Percentiles rank a stretch among this genome's conserved stretches.
Evolutionary conservation across 2,113 vertebrate species (phyloP).

Genomic region (Takifugu bimaculatus): DNA sequence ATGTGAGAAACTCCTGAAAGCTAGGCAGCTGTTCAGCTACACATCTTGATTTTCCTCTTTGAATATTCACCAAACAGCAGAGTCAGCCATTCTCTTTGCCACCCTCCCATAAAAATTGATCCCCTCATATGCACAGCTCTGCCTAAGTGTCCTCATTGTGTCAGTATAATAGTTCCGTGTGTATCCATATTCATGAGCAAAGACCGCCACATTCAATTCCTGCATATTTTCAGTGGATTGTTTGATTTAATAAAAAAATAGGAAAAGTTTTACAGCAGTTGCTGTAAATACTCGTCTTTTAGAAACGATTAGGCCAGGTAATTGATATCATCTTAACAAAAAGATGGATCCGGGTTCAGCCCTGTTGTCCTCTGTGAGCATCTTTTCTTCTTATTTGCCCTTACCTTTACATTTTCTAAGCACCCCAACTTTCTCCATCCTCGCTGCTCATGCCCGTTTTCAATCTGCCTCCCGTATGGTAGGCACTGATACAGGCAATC

Average conservation of each 20-base stretch:
- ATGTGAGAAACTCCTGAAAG: conserved; percentile 17
- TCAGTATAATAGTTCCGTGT: conserved; percentile 3
- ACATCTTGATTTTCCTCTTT: conserved; percentile 10
- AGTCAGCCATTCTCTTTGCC: conserved; percentile 31
- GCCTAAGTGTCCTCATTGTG: conserved; percentile 25
- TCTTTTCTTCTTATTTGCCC: background rate
- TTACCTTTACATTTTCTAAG: conserved; percentile 1
- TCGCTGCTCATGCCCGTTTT: conserved; percentile 12
- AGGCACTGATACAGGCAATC: conserved; percentile 36
- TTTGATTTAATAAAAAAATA: conserved; percentile 33
- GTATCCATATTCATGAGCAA: conserved; percentile 51
- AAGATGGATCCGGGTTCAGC: background rate
- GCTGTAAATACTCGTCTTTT: conserved; percentile 8
- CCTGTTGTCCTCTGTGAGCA: background rate
- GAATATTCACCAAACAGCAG: conserved; percentile 1
- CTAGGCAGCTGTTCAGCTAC: conserved; percentile 6
- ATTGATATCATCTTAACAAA: background rate
- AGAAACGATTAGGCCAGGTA: conserved; percentile 29
- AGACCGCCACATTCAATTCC: background rate
- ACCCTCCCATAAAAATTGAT: conserved; percentile 41
- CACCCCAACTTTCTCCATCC: background rate
- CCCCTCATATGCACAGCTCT: conserved; percentile 1
- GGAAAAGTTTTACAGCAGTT: conserved; percentile 52
- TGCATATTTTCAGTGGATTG: no score
- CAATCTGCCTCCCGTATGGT: conserved; percentile 25